Base-by-base conservation (phyloP, 2,888 invertebrate species). In the Malthinus seriepunctatus region DNA sequence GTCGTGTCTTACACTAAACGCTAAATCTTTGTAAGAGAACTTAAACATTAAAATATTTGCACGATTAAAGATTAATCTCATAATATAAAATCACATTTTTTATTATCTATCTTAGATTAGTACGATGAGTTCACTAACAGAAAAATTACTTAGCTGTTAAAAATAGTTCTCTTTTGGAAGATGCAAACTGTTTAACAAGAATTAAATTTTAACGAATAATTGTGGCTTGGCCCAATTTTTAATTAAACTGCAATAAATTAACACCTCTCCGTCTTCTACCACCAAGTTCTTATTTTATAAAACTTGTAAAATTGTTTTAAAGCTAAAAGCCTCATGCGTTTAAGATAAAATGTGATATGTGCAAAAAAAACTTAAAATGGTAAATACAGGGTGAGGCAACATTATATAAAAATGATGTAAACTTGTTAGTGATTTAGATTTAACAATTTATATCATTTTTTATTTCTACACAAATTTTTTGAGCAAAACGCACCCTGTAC, bases 1-100 rank as follows among this genome's bases (percentile, higher is more conserved):
- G 38, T 55, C 48, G 39, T 32, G 44, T 46, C 52, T 50, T 50
- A 48, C 49, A 58, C 33, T 15, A 45, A 58, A 50, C 31, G 10
- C 32, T 23, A 45, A 32, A 46, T 32, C 15, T 23, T 46, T 32
- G 31, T 46, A 23, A 32, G 32, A 46, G 31, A 31, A 32, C 32
- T 46, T 46, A 46, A 32, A 32, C 31, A 32, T 32, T 31, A 51
- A 45, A 56, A 58, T 59, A 54, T 59, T 39, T 54, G 54, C 59
- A 59, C 54, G 48, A 46, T 53, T 59, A 59, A 59, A 59, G 59
- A 59, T 50, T 59, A 59, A 59, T 59, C 59, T 59, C 59, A 50
- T 59, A 46, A 51, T 58, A 58, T 54, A 54, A 59, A 59, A 59
- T 59, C 59, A 59, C 59, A 59, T 51, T 59, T 59, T 37, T 54